These are phyloP conservation scores for Anthopleura sola DNA, from an alignment of 64 coral and sea anemone species.

Conservation along the genomic window DNA sequence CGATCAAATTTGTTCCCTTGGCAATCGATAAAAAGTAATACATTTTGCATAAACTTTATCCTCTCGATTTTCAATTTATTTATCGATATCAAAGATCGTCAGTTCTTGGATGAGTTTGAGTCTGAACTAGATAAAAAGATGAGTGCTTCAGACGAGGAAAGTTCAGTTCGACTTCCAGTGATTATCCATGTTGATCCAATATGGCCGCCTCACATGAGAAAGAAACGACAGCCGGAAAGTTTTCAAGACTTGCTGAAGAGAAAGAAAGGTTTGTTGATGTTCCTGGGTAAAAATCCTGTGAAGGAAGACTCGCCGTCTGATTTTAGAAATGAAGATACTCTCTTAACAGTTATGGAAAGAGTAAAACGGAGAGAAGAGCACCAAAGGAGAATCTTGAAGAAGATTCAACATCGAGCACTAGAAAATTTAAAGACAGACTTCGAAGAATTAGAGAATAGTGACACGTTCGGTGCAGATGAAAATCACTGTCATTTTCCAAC, in stretches of 20 bases:
- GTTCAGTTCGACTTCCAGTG: too few species aligned
- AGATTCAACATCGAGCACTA: not conserved
- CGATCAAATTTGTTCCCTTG: too few species aligned
- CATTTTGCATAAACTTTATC: too few species aligned
- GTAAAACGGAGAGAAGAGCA: not conserved
- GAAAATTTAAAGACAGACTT: too few species aligned
- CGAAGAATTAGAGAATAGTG: too few species aligned
- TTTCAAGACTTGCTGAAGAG: not conserved
- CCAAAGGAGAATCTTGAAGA: not conserved
- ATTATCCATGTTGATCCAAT: not conserved
- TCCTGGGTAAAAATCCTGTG: not conserved
- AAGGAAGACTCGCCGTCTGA: not conserved
- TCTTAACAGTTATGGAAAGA: slow-evolving; percentile 5
- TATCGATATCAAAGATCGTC: too few species aligned
- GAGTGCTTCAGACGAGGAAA: too few species aligned
- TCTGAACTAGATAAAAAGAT: too few species aligned
- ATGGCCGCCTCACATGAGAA: slow-evolving; percentile 19
- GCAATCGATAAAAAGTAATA: too few species aligned
- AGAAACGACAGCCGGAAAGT: not conserved
- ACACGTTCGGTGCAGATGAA: not conserved
- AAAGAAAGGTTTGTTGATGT: not conserved
- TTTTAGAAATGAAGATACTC: slow-evolving; percentile 1
- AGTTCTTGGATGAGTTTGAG: too few species aligned
- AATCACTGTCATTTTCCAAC: not conserved
- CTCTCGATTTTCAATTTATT: too few species aligned